Conservation (phyloP, 2,797 vertebrate species). For the Poliocrania exsul region DNA sequence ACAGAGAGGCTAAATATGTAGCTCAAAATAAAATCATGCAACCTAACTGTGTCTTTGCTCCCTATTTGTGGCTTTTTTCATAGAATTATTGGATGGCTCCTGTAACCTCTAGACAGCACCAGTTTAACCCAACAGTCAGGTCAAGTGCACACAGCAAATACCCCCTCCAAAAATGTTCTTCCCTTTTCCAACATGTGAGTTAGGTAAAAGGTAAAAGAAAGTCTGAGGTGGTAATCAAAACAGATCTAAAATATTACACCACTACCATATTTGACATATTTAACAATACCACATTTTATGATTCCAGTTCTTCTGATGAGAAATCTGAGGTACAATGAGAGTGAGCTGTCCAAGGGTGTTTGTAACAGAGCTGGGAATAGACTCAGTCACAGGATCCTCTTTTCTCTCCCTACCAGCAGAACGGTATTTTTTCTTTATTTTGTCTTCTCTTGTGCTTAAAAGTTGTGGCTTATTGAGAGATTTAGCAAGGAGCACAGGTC, state of each 20-base stretch:
- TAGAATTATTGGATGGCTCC: not conserved
- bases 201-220: not conserved
- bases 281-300: not conserved
- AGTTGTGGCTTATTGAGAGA: not conserved
- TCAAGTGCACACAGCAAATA: not conserved
- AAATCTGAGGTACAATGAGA: not conserved
- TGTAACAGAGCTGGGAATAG: not conserved
- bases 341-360: not conserved
- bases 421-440: not conserved
- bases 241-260: not conserved
- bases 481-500: not conserved
- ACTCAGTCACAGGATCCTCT: not conserved
- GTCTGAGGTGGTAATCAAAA: not conserved
- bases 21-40: not conserved
- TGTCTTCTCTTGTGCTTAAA: not conserved
- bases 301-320: not conserved
- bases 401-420: not conserved
- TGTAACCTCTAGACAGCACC: no score
- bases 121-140: rapidly evolving
- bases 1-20: not conserved
- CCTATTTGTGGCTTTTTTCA: not conserved
- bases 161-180: not conserved
- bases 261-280: not conserved
- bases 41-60: not conserved
- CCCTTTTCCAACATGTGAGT: not conserved